These are phyloP conservation scores for Periophthalmodon schlosseri DNA, from an alignment of 2,113 vertebrate species.

Conservation along the genomic window DNA sequence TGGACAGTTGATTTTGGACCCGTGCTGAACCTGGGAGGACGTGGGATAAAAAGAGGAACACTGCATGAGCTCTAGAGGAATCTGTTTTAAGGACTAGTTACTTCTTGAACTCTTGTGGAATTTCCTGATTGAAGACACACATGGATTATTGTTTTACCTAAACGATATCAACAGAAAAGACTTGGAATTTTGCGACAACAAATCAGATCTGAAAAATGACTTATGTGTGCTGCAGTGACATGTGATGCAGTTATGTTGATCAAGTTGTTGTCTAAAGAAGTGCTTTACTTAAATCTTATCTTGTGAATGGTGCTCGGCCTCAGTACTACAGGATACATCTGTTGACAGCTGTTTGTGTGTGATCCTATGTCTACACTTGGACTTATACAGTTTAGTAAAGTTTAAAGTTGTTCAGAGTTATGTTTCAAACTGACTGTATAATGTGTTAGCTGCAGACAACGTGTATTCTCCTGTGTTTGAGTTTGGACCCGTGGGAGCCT, in stretches of 20 bases:
- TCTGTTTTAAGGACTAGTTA: slow-evolving; percentile 18
- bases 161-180: background rate
- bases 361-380: background rate
- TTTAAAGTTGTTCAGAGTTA: slow-evolving; percentile 5
- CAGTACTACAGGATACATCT: too few species aligned
- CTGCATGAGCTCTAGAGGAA: slow-evolving; percentile 14
- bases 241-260: background rate
- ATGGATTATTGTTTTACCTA: slow-evolving; percentile 22
- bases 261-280: background rate
- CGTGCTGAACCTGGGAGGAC: slow-evolving; percentile 6
- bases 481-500: slow-evolving; percentile 22
- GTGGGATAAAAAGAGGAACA: background rate
- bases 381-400: background rate
- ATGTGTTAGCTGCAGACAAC: slow-evolving; percentile 20
- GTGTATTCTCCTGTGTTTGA: slow-evolving; percentile 8
- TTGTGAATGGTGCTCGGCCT: background rate
- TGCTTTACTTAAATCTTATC: background rate
- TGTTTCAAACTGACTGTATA: background rate
- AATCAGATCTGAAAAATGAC: background rate
- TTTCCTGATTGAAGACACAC: slow-evolving; percentile 21
- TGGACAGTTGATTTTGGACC: slow-evolving; percentile 1
- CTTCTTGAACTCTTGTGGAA: slow-evolving; percentile 30
- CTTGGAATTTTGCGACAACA: background rate
- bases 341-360: background rate
- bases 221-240: background rate